Evolutionary conservation across 2,888 invertebrate genomes (phyloP).

Genomic region (Ditula angustiorana): DNA sequence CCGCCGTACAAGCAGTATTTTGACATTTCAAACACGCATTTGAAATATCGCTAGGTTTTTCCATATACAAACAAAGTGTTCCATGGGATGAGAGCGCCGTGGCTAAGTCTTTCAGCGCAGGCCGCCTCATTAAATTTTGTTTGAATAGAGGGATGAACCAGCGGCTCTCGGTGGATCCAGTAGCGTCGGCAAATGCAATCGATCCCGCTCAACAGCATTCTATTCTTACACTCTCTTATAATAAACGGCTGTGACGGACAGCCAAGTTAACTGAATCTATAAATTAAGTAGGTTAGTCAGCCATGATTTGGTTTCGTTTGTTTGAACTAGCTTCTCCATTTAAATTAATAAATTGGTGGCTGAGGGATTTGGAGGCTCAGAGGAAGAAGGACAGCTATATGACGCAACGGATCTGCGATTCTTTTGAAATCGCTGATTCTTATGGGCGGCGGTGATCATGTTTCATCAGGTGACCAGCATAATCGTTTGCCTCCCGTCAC

Average conservation of each 20-base stretch:
- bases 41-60: neutral
- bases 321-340: too few relatives aligned
- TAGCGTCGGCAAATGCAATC: constrained; percentile 53
- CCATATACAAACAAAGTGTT: constrained; percentile 19
- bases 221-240: constrained; percentile 1
- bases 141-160: constrained; percentile 80
- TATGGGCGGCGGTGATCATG: too few relatives aligned
- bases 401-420: too few relatives aligned
- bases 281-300: neutral
- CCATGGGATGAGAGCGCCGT: neutral
- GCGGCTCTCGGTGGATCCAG: constrained; percentile 49
- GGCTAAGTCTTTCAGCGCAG: constrained; percentile 50
- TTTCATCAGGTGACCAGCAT: too few relatives aligned
- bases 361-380: too few relatives aligned
- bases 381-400: too few relatives aligned
- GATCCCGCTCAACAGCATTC: constrained; percentile 5
- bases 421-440: too few relatives aligned
- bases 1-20: too few relatives aligned
- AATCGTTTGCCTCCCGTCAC: too few relatives aligned
- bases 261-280: neutral
- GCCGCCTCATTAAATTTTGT: constrained; percentile 83
- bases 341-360: too few relatives aligned
- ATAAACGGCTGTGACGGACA: neutral
- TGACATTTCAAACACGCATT: neutral
- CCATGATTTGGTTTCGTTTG: neutral